A percentile compares a stretch with the other conserved stretches of the same genome.
Evolutionary conservation across 2,888 invertebrate genomes (phyloP).

Genomic region (Steinernema carpocapsae): DNA sequence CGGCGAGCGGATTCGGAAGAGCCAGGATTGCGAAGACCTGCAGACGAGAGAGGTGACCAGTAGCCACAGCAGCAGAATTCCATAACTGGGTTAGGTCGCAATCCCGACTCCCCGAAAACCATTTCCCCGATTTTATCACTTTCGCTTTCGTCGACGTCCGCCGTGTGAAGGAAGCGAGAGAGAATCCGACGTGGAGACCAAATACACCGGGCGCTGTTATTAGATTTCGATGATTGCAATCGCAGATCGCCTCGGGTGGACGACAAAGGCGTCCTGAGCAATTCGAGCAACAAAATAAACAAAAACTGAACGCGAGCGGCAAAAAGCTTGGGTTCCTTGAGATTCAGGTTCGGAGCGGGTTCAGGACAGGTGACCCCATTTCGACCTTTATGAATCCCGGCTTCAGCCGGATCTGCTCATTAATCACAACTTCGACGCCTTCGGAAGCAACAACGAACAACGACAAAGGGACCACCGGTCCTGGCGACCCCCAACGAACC

Average conservation of each 20-base stretch:
- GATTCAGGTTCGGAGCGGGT: not conserved
- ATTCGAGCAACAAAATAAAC: conserved; percentile 9
- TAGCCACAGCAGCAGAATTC: conserved; percentile 16
- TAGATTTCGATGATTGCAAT: conserved; percentile 27
- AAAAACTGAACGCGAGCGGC: not conserved
- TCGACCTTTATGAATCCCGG: not conserved
- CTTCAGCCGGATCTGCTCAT: conserved; percentile 23
- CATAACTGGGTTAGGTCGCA: conserved; percentile 30
- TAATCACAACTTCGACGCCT: conserved; percentile 31
- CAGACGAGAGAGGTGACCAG: not conserved
- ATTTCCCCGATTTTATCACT: conserved; percentile 29
- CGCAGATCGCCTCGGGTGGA: conserved; percentile 20
- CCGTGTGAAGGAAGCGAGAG: conserved; percentile 7
- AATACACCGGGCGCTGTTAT: conserved; percentile 15
- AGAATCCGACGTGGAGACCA: not conserved
- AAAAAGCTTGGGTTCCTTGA: not conserved
- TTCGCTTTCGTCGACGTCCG: conserved; percentile 19
- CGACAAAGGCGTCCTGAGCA: not conserved
- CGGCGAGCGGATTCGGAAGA: not conserved
- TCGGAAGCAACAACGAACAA: conserved; percentile 27
- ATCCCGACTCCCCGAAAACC: no score
- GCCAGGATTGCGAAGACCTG: not conserved
- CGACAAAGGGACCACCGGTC: conserved; percentile 26
- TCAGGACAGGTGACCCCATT: not conserved
- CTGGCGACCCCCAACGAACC: no score